A percentile compares a stretch with the other conserved stretches of the same genome.
Evolutionary conservation across 2,888 invertebrate genomes (phyloP).

Genomic region (Iphiclides podalirius): DNA sequence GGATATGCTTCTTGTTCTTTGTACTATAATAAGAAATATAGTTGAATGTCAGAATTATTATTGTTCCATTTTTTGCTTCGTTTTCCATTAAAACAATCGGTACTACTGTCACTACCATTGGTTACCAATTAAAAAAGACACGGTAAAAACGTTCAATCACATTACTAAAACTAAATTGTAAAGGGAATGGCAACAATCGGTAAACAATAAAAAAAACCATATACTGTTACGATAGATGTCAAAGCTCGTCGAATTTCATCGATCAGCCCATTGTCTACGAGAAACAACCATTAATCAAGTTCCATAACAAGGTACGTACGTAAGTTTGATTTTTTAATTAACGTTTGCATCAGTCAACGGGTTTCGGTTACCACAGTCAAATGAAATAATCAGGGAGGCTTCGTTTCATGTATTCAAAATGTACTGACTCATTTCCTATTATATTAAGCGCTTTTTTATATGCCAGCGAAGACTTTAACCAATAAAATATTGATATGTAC

Average conservation of each 20-base stretch:
- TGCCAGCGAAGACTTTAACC: slow-evolving; percentile 1
- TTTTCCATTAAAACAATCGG: no score
- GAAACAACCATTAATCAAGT: slow-evolving; percentile 19
- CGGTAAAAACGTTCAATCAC: no score
- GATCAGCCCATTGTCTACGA: slow-evolving; percentile 5
- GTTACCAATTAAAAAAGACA: no score
- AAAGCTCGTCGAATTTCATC: slow-evolving; percentile 11
- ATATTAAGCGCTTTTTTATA: slow-evolving; percentile 1
- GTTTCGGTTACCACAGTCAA: neutral
- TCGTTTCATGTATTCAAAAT: neutral
- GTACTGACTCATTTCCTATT: neutral
- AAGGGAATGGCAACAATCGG: no score
- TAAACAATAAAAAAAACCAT: slow-evolving; percentile 16
- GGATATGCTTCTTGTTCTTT: no score
- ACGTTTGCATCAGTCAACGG: slow-evolving; percentile 9
- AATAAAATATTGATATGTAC: neutral
- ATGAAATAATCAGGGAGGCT: neutral
- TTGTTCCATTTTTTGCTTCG: no score
- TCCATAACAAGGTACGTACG: slow-evolving; percentile 14
- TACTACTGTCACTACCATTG: no score
- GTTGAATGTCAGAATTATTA: no score
- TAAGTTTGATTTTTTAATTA: slow-evolving; percentile 20
- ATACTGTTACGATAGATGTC: slow-evolving; percentile 13
- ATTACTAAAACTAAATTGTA: no score
- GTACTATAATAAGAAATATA: no score